These are phyloP conservation scores for Drosophila neoperkinsi DNA, from an alignment of 2,888 invertebrate genomes.

Conservation along the genomic window DNA sequence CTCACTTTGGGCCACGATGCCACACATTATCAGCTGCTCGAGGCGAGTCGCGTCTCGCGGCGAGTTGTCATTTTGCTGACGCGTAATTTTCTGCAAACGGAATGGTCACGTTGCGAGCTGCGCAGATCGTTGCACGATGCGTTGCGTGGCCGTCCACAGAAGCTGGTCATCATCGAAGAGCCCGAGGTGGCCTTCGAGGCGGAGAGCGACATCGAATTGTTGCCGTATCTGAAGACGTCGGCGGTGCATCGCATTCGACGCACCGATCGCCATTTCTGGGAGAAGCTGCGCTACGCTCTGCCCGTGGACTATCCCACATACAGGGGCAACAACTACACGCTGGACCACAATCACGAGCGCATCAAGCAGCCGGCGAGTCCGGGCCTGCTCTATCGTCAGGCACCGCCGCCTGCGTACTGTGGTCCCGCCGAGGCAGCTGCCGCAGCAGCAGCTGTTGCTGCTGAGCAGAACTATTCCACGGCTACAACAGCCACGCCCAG, in stretches of 20 bases:
- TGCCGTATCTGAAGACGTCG: conserved; percentile 95
- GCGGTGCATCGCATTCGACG: conserved; percentile 90
- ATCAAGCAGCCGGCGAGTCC: conserved; percentile 85
- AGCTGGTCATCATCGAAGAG: conserved; percentile 95
- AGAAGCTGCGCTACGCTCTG: conserved; percentile 94
- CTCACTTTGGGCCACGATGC: conserved; percentile 89
- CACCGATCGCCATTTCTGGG: conserved; percentile 97
- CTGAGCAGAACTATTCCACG: conserved; percentile 88
- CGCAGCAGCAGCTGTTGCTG: conserved; percentile 30
- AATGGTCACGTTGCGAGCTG: conserved; percentile 96
- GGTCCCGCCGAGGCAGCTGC: conserved; percentile 83
- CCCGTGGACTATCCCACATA: conserved; percentile 90
- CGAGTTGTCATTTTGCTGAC: conserved; percentile 95
- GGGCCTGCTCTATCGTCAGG: conserved; percentile 84
- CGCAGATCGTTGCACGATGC: conserved; percentile 96
- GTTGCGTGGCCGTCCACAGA: conserved; percentile 92
- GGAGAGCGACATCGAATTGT: conserved; percentile 94
- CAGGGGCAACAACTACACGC: conserved; percentile 94
- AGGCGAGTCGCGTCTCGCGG: conserved; percentile 94
- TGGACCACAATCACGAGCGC: conserved; percentile 87
- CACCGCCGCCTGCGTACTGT: conserved; percentile 85
- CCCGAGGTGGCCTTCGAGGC: conserved; percentile 93
- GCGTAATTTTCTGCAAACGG: conserved; percentile 95
- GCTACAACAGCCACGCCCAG: conserved; percentile 89
- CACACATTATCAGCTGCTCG: conserved; percentile 87